Base-by-base conservation (phyloP, 2,113 vertebrate genomes). In the Tyto alba region DNA sequence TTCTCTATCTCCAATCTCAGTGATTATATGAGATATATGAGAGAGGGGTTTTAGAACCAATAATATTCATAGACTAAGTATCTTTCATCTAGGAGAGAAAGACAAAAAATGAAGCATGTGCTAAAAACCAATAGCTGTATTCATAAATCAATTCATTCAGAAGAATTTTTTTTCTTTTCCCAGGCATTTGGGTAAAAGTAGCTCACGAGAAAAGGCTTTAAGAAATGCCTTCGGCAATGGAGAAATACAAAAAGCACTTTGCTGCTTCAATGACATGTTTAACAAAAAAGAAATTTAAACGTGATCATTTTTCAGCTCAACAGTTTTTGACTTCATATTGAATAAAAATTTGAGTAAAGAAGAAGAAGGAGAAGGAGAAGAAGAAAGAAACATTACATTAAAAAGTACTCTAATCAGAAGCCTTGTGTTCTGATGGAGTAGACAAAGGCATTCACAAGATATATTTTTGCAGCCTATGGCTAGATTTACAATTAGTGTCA, bases 251-350 rank as follows among this genome's bases (percentile, higher is more conserved):
- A 96, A 95, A 91, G 47, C 72, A 81, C 52, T 97, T 96, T 95
- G 17, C 78, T 95, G 67, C 88, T 94, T 91, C 88, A 81, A 50
- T 88, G 94, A 83, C 64, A 40, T 45, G 27, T 90, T 96, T 91
- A 95, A 85, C 85, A 94, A 71, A 80, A 88, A 93, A 95, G 71
- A 96, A 97, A 97, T 90, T 94, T 83, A 95, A 95, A 90, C 4
- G 0, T 94, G 60, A 90, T 84, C 20, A 81, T 94, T 96, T 97
- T 95, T 94, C 91, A 95, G 60, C 88, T 91, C 68, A 89, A 85
- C 68, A 71, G 43, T 78, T 95, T 88, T 89, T 90, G 63, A 90
- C 67, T 94, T 94, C 6, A 2, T 68, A 88, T 88, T 86, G 91
- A 95, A 88, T 67, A 88, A 81, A 95, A 93, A 75, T 50, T 56